phyloP scores from a whole-genome alignment of 1,140 invertebrate genomes.

The Choristoneura fumiferana region DNA sequence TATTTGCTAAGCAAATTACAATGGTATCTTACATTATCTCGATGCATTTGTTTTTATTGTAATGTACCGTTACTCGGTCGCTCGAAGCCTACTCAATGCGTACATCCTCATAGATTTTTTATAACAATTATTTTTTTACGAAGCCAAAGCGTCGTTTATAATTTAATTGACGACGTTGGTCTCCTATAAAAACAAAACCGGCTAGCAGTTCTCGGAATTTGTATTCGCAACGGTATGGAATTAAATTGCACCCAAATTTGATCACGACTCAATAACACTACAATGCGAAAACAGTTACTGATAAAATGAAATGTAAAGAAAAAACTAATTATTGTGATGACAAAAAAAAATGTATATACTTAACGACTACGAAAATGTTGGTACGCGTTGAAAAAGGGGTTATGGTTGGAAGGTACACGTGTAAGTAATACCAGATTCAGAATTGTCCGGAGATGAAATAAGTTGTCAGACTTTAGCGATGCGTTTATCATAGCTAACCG shows the following conservation, averaged over 20 bases:
- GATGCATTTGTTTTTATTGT: background rate
- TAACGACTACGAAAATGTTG: background rate
- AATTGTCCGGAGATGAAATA: background rate
- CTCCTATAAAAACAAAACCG: constrained; percentile 1
- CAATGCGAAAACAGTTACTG: background rate
- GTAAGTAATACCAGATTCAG: background rate
- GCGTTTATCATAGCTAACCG: background rate
- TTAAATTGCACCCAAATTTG: constrained; percentile 8
- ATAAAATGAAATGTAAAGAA: background rate
- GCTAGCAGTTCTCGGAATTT: background rate
- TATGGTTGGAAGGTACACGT: background rate
- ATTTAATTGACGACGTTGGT: background rate
- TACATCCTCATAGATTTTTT: background rate
- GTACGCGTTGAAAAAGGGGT: background rate
- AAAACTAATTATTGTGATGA: constrained; percentile 4
- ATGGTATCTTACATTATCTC: background rate
- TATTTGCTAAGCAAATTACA: constrained; percentile 35
- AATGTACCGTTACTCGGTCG: background rate
- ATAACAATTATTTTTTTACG: background rate
- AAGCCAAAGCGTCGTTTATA: background rate
- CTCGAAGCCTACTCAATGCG: no score
- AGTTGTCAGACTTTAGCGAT: background rate
- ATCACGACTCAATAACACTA: constrained; percentile 11
- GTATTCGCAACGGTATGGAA: background rate
- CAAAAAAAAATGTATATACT: constrained; percentile 4